Base-by-base conservation (phyloP, 2,888 invertebrate species). In the Dicycla oo region DNA sequence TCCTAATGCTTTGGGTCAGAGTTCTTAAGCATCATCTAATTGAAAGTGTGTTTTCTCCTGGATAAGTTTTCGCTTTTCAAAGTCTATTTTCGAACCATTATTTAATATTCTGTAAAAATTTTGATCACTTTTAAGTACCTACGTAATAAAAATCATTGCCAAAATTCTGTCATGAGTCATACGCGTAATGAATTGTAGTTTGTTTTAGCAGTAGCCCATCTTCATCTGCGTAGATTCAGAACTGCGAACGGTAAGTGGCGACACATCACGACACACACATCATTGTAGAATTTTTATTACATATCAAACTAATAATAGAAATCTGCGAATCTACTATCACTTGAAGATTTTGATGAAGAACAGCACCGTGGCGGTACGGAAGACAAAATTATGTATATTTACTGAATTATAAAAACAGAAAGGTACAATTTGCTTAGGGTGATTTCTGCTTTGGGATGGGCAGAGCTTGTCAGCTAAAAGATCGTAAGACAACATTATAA, bases 151-250 rank as follows among this genome's bases (percentile, higher is more conserved):
- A 92, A 90, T 88, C 90, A 89, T 92, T 92, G 93, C 91, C 90
- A 86, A 86, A 74, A 74, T 88, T 88, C 49, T 89, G 88, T 91
- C 94, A 94, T 88, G 86, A 84, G 84, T 88, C 94, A 94, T 92
- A 85, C 86, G 93, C 93, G 88, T 91, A 91, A 89, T 70, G 81
- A 87, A 85, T 89, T 91, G 93, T 94, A 94, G 94, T 92, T 91
- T 91, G 88, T 94, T 93, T 90, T 93, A 94, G 94, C 88, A 81
- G 92, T 95, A 95, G 94, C 80, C 78, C 88, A 88, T 91, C 89
- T 91, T 86, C 89, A 90, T 88, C 91, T 90, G 89, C 73, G 87
- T 91, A 90, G 83, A 87, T 62, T 74, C 74, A 83, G 70, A 81
- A 51, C 81, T 78, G 74, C 76, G 60, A 73, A 87, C 68, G 90